Evolutionary conservation across 2,888 invertebrate genomes (phyloP), one percentile per base, ranked within the genome.

Genomic region (Pyralis farinalis): DNA sequence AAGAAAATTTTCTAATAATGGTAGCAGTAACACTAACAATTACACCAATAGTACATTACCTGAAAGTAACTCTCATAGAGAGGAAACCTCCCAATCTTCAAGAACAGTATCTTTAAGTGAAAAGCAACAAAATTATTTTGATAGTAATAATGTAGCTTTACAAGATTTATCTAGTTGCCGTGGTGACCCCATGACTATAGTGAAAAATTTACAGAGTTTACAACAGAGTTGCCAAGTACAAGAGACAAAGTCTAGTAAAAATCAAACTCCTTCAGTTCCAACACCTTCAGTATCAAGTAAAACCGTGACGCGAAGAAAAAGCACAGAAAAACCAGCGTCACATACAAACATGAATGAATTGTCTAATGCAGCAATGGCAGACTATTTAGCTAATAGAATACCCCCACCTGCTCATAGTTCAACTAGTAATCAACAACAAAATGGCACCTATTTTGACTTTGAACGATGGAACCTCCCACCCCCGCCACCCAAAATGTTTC

Each of bases 381-480:
- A 90, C 58, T 90, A 90, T 66, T 75, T 90, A 46, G 84, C 90
- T 36, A 91, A 89, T 57, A 89, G 94, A 63, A 91, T 94, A 53
- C 94, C 94, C 45, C 94, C 94, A 5, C 94, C 94, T 10, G 94
- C 94, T 3, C 94, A 94, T 65, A 93, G 92, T 62, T 92, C 93
- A 37, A 90, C 91, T 3, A 84, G 71, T 60, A 84, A 67, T 60
- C 87, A 89, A 58, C 91, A 91, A 56, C 92, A 92, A 65, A 93
- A 93, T 69, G 92, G 92, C 48, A 92, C 92, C 38, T 95, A 94
- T 67, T 94, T 94, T 60, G 95, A 96, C 72, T 94, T 95, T 60
- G 95, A 94, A 60, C 89, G 95, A 55, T 96, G 95, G 95, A 95
- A 94, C 73, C 82, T 94, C 40, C 93, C 94, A 28, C 91, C 92